phyloP scores from a whole-genome alignment of 2,888 invertebrate species.

The Ferrisia virgata region DNA sequence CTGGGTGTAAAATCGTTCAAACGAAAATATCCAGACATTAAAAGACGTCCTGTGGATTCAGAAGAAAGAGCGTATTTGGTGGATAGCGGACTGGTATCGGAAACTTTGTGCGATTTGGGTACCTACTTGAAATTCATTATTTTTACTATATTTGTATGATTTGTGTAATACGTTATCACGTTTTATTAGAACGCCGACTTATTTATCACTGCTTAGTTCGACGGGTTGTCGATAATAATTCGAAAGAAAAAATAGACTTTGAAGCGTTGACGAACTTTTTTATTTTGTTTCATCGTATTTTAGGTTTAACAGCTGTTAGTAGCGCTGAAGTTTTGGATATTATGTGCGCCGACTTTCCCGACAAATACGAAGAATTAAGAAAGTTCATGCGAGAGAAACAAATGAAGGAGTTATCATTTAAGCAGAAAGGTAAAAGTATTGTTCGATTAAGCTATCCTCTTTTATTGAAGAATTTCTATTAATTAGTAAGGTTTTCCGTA shows the following conservation, averaged over 20 bases:
- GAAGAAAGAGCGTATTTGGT: conserved; percentile 86
- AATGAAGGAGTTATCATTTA: conserved; percentile 65
- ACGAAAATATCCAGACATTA: conserved; percentile 86
- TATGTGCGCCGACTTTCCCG: conserved; percentile 91
- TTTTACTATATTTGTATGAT: background rate
- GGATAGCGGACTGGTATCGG: conserved; percentile 77
- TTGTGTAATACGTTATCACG: background rate
- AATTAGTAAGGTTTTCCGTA: background rate
- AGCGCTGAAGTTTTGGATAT: conserved; percentile 92
- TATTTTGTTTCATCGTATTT: conserved; percentile 1
- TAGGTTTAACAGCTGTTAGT: conserved; percentile 82
- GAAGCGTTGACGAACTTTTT: conserved; percentile 19
- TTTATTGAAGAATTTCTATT: background rate
- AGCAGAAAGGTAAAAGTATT: conserved; percentile 60
- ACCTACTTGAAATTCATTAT: conserved; percentile 50
- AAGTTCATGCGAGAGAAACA: conserved; percentile 69
- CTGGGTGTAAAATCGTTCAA: conserved; percentile 95
- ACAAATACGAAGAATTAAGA: conserved; percentile 88
- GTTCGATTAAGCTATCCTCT: background rate
- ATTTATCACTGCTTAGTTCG: background rate
- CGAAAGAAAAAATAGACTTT: background rate
- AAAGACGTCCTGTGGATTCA: conserved; percentile 79
- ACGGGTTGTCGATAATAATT: background rate
- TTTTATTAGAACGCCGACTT: background rate
- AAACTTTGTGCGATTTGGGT: conserved; percentile 91